Base-by-base conservation (phyloP, 2,113 vertebrate genomes). In the Thamnaconus septentrionalis region DNA sequence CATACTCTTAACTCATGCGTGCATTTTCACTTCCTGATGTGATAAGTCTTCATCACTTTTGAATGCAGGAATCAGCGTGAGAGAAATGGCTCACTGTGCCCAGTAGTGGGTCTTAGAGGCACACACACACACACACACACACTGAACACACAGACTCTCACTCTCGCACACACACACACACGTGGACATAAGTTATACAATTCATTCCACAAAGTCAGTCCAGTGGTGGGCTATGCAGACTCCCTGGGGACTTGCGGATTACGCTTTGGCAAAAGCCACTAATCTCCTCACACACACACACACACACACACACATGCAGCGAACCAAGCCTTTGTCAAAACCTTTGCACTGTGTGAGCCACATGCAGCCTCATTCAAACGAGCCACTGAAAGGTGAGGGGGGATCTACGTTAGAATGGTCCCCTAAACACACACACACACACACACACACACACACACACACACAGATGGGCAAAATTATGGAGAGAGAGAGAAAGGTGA, bases 241-340 rank as follows among this genome's bases (percentile, higher is more conserved):
- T 85, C 84, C 84, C 78, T 9, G 75, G 85, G 88, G 87, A 80
- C 68, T 66, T 50, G 12, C 73, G 89, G 87, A 88, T 91, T 88
- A 88, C 18, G 80, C 76, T 58, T 58, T 54, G 76, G 75, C 79
- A 68, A 79, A 77, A 87, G 72, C 70, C 80, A 80, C 79, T 85
- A 90, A 90, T 87, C 79, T 78, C 59, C 59, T 72, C 81, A 84
- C 73, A 82, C 8, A 59, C 49, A 65, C 58, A 68, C 56, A 76
- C 56, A 64, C 44, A 48, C 11, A 61, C 51, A 74, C 53, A 71
- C 53, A 73, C 51, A 72, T 8, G 58, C 31, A 61, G 41, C 43
- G 58, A 66, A 46, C 61, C 50, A 50, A 44, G 40, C 46, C 51
- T 62, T 47, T 46, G 57, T 55, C 9, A 42, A 42, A 43, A 40